These are phyloP conservation scores for Chromobotia macracanthus DNA, from an alignment of 2,797 vertebrate genomes.

Conservation along the genomic window DNA sequence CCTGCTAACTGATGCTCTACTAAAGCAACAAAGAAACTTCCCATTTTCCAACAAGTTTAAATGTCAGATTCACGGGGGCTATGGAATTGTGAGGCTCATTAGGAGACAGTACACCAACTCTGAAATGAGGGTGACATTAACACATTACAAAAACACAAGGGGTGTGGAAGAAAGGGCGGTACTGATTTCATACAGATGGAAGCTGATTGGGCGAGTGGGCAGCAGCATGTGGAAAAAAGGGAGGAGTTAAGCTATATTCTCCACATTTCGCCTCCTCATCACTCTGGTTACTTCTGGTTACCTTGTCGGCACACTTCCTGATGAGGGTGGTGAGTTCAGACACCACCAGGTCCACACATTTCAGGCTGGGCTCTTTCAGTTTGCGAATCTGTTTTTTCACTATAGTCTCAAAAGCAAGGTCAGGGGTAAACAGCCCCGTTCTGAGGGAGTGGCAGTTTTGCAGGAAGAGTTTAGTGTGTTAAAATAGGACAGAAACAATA, in stretches of 20 bases:
- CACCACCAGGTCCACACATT: conserved; percentile 92
- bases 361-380: conserved; percentile 91
- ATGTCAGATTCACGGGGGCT: conserved; percentile 28
- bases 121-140: not conserved
- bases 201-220: conserved; percentile 50
- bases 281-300: conserved; percentile 69
- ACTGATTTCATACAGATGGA: conserved; percentile 56
- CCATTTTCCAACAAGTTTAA: too few relatives aligned
- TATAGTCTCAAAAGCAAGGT: conserved; percentile 91
- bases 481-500: conserved; percentile 44
- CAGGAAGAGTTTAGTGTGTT: conserved; percentile 53
- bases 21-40: conserved; percentile 43
- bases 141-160: conserved; percentile 47
- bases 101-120: conserved; percentile 2
- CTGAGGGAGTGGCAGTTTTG: conserved; percentile 67
- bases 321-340: conserved; percentile 87
- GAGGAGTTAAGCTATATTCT: not conserved
- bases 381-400: conserved; percentile 95
- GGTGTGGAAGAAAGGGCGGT: conserved; percentile 26
- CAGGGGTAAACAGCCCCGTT: conserved; percentile 92
- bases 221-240: conserved; percentile 29
- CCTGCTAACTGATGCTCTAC: conserved; percentile 2
- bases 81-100: conserved; percentile 10
- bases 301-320: conserved; percentile 89
- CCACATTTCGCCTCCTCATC: conserved; percentile 52